These are phyloP conservation scores for Philereme vetulata DNA, from an alignment of 2,888 invertebrate genomes.

Conservation along the genomic window DNA sequence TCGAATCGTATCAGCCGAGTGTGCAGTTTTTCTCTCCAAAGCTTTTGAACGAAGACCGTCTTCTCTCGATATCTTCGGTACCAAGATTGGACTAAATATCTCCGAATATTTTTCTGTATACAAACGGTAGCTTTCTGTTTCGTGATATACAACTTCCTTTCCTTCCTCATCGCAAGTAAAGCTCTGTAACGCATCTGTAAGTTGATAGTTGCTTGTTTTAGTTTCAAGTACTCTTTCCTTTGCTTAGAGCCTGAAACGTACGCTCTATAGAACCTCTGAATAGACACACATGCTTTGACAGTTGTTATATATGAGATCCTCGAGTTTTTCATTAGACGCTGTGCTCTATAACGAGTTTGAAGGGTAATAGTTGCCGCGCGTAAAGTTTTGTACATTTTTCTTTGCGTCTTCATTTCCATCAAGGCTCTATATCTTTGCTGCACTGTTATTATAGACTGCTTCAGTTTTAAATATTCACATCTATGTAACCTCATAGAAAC, in stretches of 20 bases:
- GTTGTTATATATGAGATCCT: slow-evolving; percentile 60
- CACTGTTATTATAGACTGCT: slow-evolving; percentile 49
- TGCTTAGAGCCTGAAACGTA: slow-evolving; percentile 50
- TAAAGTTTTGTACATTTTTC: slow-evolving; percentile 51
- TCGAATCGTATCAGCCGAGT: slow-evolving; percentile 64
- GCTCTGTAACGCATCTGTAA: slow-evolving; percentile 71
- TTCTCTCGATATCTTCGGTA: slow-evolving; percentile 55
- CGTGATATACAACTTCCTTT: slow-evolving; percentile 58
- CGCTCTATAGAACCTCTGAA: slow-evolving; percentile 72
- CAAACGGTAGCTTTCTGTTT: slow-evolving; percentile 43
- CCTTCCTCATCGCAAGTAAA: slow-evolving; percentile 55
- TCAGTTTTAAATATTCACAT: slow-evolving; percentile 57
- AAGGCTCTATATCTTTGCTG: slow-evolving; percentile 70
- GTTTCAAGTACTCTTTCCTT: slow-evolving; percentile 52
- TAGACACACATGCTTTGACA: slow-evolving; percentile 56
- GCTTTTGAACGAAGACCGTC: slow-evolving; percentile 61
- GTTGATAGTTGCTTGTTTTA: slow-evolving; percentile 42
- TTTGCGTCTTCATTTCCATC: slow-evolving; percentile 56
- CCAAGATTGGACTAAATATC: slow-evolving; percentile 56
- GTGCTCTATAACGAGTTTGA: slow-evolving; percentile 66
- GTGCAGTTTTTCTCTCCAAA: slow-evolving; percentile 69
- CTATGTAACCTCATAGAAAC: slow-evolving; percentile 60
- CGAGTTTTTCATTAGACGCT: slow-evolving; percentile 57
- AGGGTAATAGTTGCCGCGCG: slow-evolving; percentile 45
- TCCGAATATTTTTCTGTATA: slow-evolving; percentile 63